Evolutionary conservation across 1,140 invertebrate genomes (phyloP), one percentile per base, ranked within the genome.

Genomic region (Drosophila seguyi): DNA sequence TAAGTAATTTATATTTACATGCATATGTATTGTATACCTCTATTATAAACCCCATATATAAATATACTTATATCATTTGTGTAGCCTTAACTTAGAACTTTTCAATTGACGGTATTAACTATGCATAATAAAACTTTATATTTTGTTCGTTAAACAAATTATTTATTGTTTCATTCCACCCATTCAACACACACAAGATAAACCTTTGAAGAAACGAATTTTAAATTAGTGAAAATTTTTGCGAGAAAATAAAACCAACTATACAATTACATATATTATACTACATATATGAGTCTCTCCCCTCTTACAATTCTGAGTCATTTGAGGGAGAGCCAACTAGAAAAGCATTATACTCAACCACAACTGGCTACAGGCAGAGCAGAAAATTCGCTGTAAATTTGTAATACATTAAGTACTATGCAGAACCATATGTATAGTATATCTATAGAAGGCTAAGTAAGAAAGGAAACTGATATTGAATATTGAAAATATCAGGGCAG

Each of bases 171-270:
- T 90, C 56, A 81, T 75, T 90, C 41, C 20, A n/a, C 22, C 20
- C 31, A 47, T 27, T 38, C 16, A 45, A 74, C 16, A 81, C 65
- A 84, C 68, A 65, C 72, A 81, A 79, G 79, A 91, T 47, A 76
- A 76, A 76, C 74, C 81, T 82, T 86, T 83, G 83, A 83, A 78
- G 74, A 91, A 92, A 90, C 91, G 91, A 92, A 92, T 92, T 92
- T 92, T 92, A 79, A 92, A 92, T 91, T 92, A 92, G 91, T 78
- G 71, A 92, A 91, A 80, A 88, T 78, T 84, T 84, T 90, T 87
- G 83, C 76, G 63, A 75, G 29, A 29, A 42, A 71, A 73, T 60
- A 44, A 74, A 61, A 53, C 66, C 47, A 81, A 88, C 75, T 87
- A 79, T 83, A 87, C 79, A 82, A 71, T 62, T 81, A 75, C 36